Base-by-base conservation (phyloP, 35 echinoderm and acorn worm species). In the Lytechinus variegatus region DNA sequence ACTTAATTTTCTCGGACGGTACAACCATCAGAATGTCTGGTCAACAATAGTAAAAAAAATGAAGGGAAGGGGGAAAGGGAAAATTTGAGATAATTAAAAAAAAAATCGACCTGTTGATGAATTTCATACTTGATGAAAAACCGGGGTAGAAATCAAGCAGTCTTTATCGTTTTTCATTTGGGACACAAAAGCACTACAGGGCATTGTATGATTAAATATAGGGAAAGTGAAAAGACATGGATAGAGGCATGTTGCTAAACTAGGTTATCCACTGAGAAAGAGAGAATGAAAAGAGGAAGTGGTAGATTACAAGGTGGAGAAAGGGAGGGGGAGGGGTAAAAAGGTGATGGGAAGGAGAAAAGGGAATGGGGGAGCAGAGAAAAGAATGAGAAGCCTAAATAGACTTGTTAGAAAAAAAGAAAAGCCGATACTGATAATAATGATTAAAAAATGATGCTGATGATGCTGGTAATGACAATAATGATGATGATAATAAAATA, bases 141-240 rank as follows among this genome's bases (percentile, higher is more conserved):
- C 66, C 66, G 24, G 19, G 66, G 19, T n/a, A 79, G 66, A 79
- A 79, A 79, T 79, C 66, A 79, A 24, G 66, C 66, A 79, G 6
- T 79, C 66, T 79, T 79, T 79, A 79, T 79, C 19, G 16, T 79
- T 79, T 24, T 16, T 79, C 66, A 79, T 24, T 79, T 79, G 66
- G 66, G 66, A 79, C n/a, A 24, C 66, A 24, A 24, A 79, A 79
- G 24, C 66, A 90, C 88, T 90, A 16, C 9, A 27, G 88, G 88
- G 88, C 88, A 90, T 51, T 52, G 16, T 90, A 90, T 90, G 88
- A 90, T 90, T 90, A 44, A 90, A 90, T 90, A 90, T 90, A 44
- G 28, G 88, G 14, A 12, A 90, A 90, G 52, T 90, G 88, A 54
- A 79, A 79, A 79, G 66, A 24, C 66, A 79, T 79, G 66, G 66